Evolutionary conservation across 2,797 vertebrate species (phyloP), one percentile per base, ranked within the genome.

Genomic region (Chaenodraco wilsoni): DNA sequence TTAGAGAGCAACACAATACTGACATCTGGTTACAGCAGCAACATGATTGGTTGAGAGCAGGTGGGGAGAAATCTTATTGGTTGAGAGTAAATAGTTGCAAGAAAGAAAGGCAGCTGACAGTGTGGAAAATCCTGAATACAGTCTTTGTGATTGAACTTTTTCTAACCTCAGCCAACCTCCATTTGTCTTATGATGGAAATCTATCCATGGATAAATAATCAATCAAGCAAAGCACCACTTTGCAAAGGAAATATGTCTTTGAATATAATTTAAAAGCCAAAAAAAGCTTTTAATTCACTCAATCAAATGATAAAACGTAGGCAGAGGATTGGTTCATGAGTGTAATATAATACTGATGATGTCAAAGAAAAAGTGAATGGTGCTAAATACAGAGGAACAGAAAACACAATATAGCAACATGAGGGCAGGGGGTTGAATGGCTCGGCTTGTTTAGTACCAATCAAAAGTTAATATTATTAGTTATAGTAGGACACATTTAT

Each of bases 61-160:
- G 50, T 54, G 54, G 57, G 44, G 14, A 43, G 49, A 45, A 65
- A 62, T 62, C 11, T 1, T 40, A 56, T 23, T 62, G 27, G 41
- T 23, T 33, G 10, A 52, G 64, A 76, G 67, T 51, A 23, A 21
- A 57, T 31, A 41, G 15, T 57, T 58, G 33, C 23, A 66, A 54
- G 23, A 55, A 15, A 40, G 50, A 74, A 65, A 69, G 43, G 58
- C 12, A 57, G 13, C 31, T 44, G 66, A 65, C 37, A 57, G 8
- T 33, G 55, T 56, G 31, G 15, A 67, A 74, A 66, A 70, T 2
- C 37, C 54, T 63, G 23, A 61, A 57, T 61, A 40, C 19, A 49
- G 44, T 49, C n/a, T 59, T 21, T 74, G 40, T 43, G 50, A 27
- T 43, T 67, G 16, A 66, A 49, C 56, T 43, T 65, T 66, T 21